Evolutionary conservation across 1,140 invertebrate species (phyloP).

Genomic region (Hermatobates lingyangjiaoensis): DNA sequence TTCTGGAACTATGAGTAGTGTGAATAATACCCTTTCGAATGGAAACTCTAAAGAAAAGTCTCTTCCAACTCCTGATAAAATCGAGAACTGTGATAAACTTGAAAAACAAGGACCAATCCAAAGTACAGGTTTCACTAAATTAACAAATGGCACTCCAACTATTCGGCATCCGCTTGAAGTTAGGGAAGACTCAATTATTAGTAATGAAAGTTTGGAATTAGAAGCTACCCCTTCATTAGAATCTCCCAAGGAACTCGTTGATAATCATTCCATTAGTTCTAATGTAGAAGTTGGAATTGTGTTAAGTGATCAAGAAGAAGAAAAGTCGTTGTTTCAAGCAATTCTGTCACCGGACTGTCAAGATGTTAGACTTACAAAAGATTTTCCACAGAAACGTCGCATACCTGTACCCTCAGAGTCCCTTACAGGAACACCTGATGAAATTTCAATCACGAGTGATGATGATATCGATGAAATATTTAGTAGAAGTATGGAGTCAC

Average conservation of each 20-base stretch:
- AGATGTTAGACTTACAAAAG: conserved; percentile 19
- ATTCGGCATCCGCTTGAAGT: conserved; percentile 6
- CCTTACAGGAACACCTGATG: conserved; percentile 8
- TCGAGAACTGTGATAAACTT: background rate
- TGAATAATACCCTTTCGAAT: too few species aligned
- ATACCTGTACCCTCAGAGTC: conserved; percentile 8
- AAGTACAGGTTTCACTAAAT: background rate
- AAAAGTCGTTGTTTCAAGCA: conserved; percentile 20
- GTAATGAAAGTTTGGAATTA: conserved; percentile 6
- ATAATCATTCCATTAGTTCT: background rate
- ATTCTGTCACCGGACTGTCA: conserved; percentile 19
- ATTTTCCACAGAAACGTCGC: conserved; percentile 7
- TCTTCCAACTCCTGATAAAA: too few species aligned
- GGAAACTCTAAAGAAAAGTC: too few species aligned
- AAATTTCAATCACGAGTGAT: conserved; percentile 12
- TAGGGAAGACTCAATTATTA: background rate
- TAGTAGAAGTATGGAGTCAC: conserved; percentile 14
- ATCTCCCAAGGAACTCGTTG: background rate
- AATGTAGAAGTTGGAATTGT: background rate
- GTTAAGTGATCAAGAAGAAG: conserved; percentile 16
- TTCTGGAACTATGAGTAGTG: too few species aligned
- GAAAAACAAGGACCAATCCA: background rate
- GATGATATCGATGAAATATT: conserved; percentile 16
- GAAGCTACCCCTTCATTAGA: background rate
- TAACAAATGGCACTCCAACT: background rate